A percentile compares a stretch with the other conserved stretches of the same genome.
Evolutionary conservation across 2,888 invertebrate genomes (phyloP).

Genomic region (Apeira syringaria): DNA sequence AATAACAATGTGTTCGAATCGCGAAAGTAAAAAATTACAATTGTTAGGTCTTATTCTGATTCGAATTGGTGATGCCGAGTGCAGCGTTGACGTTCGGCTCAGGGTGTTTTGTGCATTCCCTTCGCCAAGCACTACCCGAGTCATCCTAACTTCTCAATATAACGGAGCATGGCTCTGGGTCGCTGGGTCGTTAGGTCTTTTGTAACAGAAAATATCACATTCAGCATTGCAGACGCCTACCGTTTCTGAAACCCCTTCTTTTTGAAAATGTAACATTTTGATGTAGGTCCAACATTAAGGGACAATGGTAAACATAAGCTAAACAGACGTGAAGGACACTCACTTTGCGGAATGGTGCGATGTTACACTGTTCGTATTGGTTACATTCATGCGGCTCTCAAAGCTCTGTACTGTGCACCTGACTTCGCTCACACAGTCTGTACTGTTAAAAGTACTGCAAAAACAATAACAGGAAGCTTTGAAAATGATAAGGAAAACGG

Average conservation of each 20-base stretch:
- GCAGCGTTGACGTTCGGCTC: too few species aligned
- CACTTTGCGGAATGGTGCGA: slow-evolving; percentile 74
- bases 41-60: too few species aligned
- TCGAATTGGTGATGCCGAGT: too few species aligned
- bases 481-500: slow-evolving; percentile 15
- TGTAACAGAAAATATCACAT: not conserved
- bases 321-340: slow-evolving; percentile 53
- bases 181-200: too few species aligned
- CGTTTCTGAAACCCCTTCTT: too few species aligned
- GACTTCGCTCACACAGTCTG: slow-evolving; percentile 77
- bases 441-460: slow-evolving; percentile 82
- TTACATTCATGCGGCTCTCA: slow-evolving; percentile 79
- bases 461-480: slow-evolving; percentile 56
- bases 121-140: too few species aligned
- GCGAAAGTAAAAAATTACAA: too few species aligned
- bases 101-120: too few species aligned
- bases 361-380: slow-evolving; percentile 73
- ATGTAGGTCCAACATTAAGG: slow-evolving; percentile 16
- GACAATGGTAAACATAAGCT: slow-evolving; percentile 20
- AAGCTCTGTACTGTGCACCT: slow-evolving; percentile 76
- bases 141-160: too few species aligned
- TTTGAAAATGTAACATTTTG: too few species aligned
- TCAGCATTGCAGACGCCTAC: not conserved
- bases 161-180: too few species aligned
- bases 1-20: too few species aligned